Percentiles rank a stretch among this genome's conserved stretches.
Evolutionary conservation across 23 tunicate species (phyloP).

Genomic region (Halocynthia roretzi): DNA sequence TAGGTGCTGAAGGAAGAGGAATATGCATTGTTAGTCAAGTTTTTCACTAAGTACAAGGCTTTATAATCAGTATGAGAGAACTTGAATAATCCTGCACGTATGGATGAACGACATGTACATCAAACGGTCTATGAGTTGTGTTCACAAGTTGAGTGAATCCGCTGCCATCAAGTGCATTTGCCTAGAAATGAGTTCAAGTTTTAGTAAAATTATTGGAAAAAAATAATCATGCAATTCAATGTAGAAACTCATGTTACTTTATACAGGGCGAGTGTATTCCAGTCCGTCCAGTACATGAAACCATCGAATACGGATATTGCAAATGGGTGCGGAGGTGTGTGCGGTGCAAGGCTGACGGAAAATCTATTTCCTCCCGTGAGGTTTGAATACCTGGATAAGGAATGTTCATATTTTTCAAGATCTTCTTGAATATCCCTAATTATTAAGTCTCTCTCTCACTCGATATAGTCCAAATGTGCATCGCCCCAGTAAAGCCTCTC

Average conservation of each 20-base stretch:
- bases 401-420: background rate
- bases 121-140: constrained; percentile 63
- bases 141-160: constrained; percentile 50
- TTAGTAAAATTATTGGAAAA: background rate
- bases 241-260: constrained; percentile 35
- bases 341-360: constrained; percentile 4
- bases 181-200: constrained; percentile 23
- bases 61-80: background rate
- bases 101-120: constrained; percentile 78
- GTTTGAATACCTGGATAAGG: constrained; percentile 10
- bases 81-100: constrained; percentile 47
- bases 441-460: constrained; percentile 35
- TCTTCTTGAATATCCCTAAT: background rate
- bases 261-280: constrained; percentile 44
- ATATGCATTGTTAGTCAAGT: background rate
- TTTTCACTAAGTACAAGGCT: background rate
- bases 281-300: constrained; percentile 81
- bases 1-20: constrained; percentile 31
- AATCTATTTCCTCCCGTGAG: constrained; percentile 26
- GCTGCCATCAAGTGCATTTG: constrained; percentile 71
- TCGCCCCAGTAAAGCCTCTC: constrained; percentile 83
- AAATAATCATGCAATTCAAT: background rate
- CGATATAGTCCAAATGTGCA: constrained; percentile 48
- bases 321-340: constrained; percentile 43
- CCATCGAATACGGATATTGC: constrained; percentile 74